Conservation (phyloP, 37 sponge, comb jelly and placozoan genomes). For the Chondrilla cf. caribensis region DNA sequence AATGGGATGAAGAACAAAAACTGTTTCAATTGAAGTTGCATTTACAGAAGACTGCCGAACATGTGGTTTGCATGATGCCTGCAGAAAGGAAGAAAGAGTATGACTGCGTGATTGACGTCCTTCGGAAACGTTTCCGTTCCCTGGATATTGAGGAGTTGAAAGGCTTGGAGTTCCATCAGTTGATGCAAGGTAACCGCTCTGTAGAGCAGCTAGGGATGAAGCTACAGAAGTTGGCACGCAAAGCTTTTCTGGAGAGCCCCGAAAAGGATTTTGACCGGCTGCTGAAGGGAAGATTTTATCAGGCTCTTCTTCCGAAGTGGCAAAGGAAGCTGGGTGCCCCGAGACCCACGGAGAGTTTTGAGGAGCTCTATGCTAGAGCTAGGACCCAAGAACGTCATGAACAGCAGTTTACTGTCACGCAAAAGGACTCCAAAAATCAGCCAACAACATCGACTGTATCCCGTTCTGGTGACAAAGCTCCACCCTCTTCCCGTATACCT, state of each 20-base stretch:
- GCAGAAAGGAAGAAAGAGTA: not conserved
- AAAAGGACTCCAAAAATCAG: not conserved
- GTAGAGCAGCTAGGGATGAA: not conserved
- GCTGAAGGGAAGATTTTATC: conserved; percentile 16
- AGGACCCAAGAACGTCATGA: conserved; percentile 5
- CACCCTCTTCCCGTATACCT: not conserved
- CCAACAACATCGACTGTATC: not conserved
- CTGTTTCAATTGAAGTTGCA: conserved; percentile 27
- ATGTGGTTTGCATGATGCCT: conserved; percentile 9
- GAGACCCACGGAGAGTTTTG: not conserved
- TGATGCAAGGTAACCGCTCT: conserved; percentile 24
- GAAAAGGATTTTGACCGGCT: conserved; percentile 20
- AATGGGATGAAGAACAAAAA: conserved; percentile 24
- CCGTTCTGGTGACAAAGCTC: not conserved
- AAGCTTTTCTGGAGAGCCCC: conserved; percentile 18
- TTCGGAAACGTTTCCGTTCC: conserved; percentile 11
- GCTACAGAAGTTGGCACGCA: conserved; percentile 12
- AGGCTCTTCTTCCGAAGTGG: conserved; percentile 18
- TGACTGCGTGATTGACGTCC: not conserved
- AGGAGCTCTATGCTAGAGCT: conserved; percentile 4
- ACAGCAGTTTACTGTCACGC: not conserved
- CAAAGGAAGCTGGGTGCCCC: conserved; percentile 6
- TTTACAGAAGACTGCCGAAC: conserved; percentile 22
- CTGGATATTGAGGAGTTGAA: conserved; percentile 34
- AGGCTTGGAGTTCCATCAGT: conserved; percentile 34